Evolutionary conservation across 2,797 vertebrate species (phyloP).

Genomic region (Strix occidentalis): DNA sequence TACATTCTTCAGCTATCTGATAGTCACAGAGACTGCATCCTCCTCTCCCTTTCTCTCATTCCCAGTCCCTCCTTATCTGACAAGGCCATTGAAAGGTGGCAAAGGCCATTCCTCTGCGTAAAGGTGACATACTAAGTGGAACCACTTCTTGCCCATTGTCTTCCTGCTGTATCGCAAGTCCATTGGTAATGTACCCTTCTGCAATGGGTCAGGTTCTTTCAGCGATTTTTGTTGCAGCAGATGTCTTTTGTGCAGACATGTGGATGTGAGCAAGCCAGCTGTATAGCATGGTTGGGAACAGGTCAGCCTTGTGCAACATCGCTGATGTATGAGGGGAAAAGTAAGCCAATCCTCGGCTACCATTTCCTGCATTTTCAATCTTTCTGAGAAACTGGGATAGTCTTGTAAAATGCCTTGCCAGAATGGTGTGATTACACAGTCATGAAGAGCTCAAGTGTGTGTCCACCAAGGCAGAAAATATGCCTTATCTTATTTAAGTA

Average conservation of each 20-base stretch:
- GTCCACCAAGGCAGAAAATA: too few species aligned
- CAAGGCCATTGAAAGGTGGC: neutral
- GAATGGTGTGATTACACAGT: neutral
- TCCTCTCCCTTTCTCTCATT: neutral
- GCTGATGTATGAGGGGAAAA: neutral
- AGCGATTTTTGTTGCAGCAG: neutral
- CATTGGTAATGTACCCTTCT: neutral
- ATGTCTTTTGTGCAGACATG: accelerated
- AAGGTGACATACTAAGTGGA: neutral
- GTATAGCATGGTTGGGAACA: neutral
- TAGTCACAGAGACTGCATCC: neutral
- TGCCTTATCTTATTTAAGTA: too few species aligned
- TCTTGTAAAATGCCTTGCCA: neutral
- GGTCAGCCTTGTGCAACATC: neutral
- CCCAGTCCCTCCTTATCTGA: neutral
- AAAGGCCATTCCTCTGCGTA: neutral
- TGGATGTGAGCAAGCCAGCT: neutral
- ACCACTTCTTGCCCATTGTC: neutral
- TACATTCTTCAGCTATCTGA: neutral
- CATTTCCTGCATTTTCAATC: neutral
- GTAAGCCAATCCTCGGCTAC: neutral
- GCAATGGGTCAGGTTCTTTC: neutral
- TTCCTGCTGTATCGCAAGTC: neutral
- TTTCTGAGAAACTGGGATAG: neutral
- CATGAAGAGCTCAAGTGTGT: neutral